Base-by-base conservation (phyloP, 2,888 invertebrate genomes). In the Fabriciana adippe region DNA sequence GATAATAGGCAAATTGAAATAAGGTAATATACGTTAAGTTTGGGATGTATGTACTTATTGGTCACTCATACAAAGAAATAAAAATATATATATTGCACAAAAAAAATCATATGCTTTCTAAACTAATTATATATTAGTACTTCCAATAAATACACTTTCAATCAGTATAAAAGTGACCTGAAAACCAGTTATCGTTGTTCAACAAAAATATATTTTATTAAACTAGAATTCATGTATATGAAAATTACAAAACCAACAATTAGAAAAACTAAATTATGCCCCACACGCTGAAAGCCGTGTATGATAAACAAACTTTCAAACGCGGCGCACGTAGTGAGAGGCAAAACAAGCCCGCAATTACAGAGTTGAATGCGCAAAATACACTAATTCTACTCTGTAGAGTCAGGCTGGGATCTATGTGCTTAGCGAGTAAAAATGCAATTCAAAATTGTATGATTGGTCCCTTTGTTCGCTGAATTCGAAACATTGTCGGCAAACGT, bases 371-470 rank as follows among this genome's bases (percentile, higher is more conserved):
- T 70, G 70, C 66, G 73, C 72, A 68, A 75, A 76, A 76, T 69
- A 74, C 70, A 72, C 75, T 75, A 76, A 76, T 76, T 75, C 74
- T 68, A 73, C 74, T 74, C 73, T 68, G 74, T 70, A 70, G 69
- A 69, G 66, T 64, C 63, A 69, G 60, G 21, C 51, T 60, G 61
- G 70, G 68, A 68, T 71, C 70, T 73, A 71, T 74, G 73, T 74
- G 72, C 73, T 74, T 74, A 72, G 73, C 73, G 72, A 73, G 73
- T 73, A 72, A 73, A 76, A 76, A 74, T 73, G 70, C 72, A 72
- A 72, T 73, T 72, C 70, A 70, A 75, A 76, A 74, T 75, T 73
- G 74, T 76, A 73, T 76, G 75, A 76, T 75, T 75, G 72, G 74
- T 71, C 69, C 72, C 75, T 73, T 76, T 76, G 73, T 76, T 72